phyloP scores from a whole-genome alignment of 1,140 invertebrate species.

The Maniola jurtina region DNA sequence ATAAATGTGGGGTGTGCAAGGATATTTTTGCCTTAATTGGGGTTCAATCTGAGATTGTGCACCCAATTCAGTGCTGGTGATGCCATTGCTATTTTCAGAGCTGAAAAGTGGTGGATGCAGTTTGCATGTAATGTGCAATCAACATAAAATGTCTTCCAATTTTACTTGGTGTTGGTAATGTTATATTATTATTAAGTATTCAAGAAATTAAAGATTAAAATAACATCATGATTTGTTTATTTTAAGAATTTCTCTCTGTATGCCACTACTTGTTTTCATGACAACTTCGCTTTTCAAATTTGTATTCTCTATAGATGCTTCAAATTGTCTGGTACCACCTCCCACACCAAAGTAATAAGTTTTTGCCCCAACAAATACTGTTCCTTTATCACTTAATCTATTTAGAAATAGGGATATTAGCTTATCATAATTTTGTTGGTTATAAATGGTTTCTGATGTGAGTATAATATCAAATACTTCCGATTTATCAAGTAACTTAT shows the following conservation, averaged over 20 bases:
- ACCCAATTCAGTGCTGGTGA: no score
- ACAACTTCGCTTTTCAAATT: constrained; percentile 79
- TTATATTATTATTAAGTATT: no score
- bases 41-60: no score
- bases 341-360: constrained; percentile 95
- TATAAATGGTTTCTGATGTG: constrained; percentile 95
- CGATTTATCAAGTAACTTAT: constrained; percentile 66
- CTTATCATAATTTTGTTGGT: constrained; percentile 88
- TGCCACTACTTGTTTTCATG: constrained; percentile 81
- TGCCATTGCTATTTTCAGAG: no score
- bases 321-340: constrained; percentile 87
- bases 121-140: no score
- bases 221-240: constrained; percentile 53
- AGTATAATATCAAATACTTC: constrained; percentile 90
- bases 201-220: constrained; percentile 36
- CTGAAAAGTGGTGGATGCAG: no score
- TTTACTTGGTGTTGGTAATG: neutral
- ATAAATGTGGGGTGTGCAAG: no score
- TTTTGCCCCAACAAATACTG: constrained; percentile 89
- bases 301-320: constrained; percentile 80
- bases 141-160: neutral
- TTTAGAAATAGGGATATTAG: constrained; percentile 79
- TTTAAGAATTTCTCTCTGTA: constrained; percentile 80
- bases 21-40: no score
- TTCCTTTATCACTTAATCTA: constrained; percentile 83